These are phyloP conservation scores for Conistra vaccinii DNA, from an alignment of 2,888 invertebrate genomes.

Conservation along the genomic window DNA sequence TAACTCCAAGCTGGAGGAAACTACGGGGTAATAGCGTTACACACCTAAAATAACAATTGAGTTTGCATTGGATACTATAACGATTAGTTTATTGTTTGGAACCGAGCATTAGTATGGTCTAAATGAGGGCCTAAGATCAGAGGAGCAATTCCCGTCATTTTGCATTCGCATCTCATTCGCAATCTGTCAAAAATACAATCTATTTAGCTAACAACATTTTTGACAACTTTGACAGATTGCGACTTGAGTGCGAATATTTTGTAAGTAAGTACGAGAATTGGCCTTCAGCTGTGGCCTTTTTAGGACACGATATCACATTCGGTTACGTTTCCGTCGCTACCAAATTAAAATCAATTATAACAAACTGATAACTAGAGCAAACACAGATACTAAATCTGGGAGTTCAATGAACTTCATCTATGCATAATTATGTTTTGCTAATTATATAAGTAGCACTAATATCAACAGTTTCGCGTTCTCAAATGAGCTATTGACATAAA, in stretches of 20 bases:
- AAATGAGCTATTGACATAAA: conserved; percentile 46
- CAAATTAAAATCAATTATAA: conserved; percentile 74
- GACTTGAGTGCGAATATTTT: no score
- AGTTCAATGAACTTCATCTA: conserved; percentile 73
- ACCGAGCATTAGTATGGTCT: not conserved
- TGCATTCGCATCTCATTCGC: no score
- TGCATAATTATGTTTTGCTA: conserved; percentile 32
- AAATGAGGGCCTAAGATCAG: not conserved
- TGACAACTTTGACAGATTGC: no score
- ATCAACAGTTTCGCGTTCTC: conserved; percentile 40
- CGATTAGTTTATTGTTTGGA: no score
- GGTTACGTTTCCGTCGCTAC: conserved; percentile 69
- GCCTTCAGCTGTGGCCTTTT: not conserved
- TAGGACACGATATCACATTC: conserved; percentile 31
- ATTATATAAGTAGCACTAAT: conserved; percentile 11
- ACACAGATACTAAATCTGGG: conserved; percentile 66
- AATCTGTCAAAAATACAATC: no score
- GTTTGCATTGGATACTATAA: no score
- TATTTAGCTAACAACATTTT: no score
- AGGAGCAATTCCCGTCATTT: no score
- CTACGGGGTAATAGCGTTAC: no score
- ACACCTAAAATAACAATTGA: no score
- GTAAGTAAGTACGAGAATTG: no score
- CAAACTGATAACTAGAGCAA: conserved; percentile 72
- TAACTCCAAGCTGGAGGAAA: not conserved